Evolutionary conservation across 2,888 invertebrate species (phyloP).

Genomic region (Ectemnius continuus): DNA sequence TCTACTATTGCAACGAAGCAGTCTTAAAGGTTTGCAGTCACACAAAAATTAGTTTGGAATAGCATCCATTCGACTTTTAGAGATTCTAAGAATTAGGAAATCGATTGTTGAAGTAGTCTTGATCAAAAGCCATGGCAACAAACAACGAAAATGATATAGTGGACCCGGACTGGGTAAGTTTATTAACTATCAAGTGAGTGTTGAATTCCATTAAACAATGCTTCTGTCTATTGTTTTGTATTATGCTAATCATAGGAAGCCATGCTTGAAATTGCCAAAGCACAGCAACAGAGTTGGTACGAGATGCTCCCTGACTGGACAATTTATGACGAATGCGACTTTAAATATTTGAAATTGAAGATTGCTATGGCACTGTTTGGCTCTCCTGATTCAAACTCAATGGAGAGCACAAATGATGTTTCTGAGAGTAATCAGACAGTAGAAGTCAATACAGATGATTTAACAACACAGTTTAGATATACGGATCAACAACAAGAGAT

Average conservation of each 20-base stretch:
- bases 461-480: slow-evolving; percentile 9
- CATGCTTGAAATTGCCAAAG: not conserved
- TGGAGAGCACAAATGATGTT: not conserved
- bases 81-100: no score
- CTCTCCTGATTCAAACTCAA: slow-evolving; percentile 30
- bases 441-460: not conserved
- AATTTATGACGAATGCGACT: slow-evolving; percentile 44
- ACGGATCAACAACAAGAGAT: not conserved
- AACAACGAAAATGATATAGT: not conserved
- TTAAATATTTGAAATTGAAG: slow-evolving; percentile 59
- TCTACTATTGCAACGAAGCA: no score
- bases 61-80: no score
- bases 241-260: slow-evolving; percentile 5
- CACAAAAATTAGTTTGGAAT: no score
- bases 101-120: no score
- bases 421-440: not conserved
- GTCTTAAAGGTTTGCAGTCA: no score
- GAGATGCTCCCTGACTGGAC: slow-evolving; percentile 67
- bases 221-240: slow-evolving; percentile 9
- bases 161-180: not conserved
- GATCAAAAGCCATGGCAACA: no score
- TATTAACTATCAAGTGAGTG: not conserved
- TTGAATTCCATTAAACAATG: not conserved
- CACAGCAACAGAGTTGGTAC: slow-evolving; percentile 64
- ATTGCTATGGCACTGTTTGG: slow-evolving; percentile 66